Conservation (phyloP, 2,888 invertebrate genomes). For the Synergus laeviventris region DNA sequence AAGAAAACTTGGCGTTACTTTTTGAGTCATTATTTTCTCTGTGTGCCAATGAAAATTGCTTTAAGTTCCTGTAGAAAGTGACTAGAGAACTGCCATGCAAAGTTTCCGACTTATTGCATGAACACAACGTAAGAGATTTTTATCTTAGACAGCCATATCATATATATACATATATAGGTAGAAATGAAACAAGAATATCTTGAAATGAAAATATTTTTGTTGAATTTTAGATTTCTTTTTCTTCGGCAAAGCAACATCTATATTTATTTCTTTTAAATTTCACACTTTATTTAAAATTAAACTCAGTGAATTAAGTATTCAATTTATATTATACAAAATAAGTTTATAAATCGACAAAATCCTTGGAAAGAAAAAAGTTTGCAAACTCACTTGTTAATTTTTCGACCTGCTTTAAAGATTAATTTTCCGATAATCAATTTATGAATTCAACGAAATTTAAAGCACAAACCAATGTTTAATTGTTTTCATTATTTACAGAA, state of each 20-base stretch:
- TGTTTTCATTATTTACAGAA: not conserved
- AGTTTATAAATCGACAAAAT: not conserved
- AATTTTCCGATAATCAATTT: not conserved
- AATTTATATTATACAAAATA: not conserved
- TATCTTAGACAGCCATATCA: conserved; percentile 1
- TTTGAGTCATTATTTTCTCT: conserved; percentile 10
- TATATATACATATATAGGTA: not conserved
- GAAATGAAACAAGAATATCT: conserved; percentile 29
- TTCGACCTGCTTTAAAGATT: not conserved
- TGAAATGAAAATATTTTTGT: conserved; percentile 20
- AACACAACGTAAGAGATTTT: conserved; percentile 25
- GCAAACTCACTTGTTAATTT: no score
- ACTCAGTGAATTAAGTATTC: not conserved
- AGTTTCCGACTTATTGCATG: conserved; percentile 38
- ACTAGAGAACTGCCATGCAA: conserved; percentile 20
- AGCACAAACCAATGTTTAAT: not conserved
- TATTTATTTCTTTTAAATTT: conserved; percentile 6
- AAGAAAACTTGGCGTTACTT: not conserved
- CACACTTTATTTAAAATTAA: not conserved
- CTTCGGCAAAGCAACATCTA: not conserved
- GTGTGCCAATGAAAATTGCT: conserved; percentile 18
- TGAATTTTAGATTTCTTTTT: not conserved
- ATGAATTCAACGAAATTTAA: not conserved
- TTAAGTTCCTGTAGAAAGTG: conserved; percentile 34
- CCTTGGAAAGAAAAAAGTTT: no score